phyloP scores from a whole-genome alignment of 2,888 invertebrate species.

The Meliscaeva auricollis region DNA sequence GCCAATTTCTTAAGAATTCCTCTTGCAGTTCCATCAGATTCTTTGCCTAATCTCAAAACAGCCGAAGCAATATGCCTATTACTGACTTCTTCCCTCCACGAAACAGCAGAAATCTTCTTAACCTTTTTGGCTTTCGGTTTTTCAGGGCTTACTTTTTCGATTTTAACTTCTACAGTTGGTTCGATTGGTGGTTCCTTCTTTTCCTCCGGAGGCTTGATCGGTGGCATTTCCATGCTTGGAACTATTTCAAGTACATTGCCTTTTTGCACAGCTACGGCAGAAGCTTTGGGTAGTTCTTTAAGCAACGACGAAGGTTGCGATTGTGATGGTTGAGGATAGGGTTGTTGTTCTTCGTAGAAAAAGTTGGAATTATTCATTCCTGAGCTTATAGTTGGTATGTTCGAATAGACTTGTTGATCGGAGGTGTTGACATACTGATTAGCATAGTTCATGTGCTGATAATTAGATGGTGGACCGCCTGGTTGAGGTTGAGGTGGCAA shows the following conservation, averaged over 20 bases:
- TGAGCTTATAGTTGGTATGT: constrained; percentile 75
- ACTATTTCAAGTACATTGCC: constrained; percentile 84
- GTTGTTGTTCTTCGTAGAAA: constrained; percentile 76
- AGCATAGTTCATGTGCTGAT: constrained; percentile 77
- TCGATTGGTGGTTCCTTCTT: constrained; percentile 47
- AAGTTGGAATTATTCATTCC: constrained; percentile 64
- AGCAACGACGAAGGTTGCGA: constrained; percentile 77
- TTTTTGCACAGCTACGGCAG: constrained; percentile 82
- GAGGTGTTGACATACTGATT: constrained; percentile 78
- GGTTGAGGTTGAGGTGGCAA: constrained; percentile 78
- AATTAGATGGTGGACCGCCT: constrained; percentile 76
- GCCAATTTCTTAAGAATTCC: constrained; percentile 77
- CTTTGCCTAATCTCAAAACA: constrained; percentile 78
- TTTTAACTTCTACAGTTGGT: constrained; percentile 46
- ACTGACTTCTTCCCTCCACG: constrained; percentile 79
- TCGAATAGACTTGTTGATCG: constrained; percentile 77
- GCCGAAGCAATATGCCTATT: constrained; percentile 78
- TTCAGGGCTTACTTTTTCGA: constrained; percentile 22
- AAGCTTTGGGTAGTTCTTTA: constrained; percentile 80
- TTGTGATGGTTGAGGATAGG: constrained; percentile 60
- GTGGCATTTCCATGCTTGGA: constrained; percentile 77
- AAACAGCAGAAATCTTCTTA: constrained; percentile 66
- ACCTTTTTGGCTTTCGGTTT: constrained; percentile 65
- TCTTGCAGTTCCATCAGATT: constrained; percentile 76
- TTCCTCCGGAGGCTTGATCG: constrained; percentile 39